Percentiles rank a stretch among this genome's conserved stretches.
Conservation (phyloP, 2,797 vertebrate genomes). For the Molossus alvarezi region DNA sequence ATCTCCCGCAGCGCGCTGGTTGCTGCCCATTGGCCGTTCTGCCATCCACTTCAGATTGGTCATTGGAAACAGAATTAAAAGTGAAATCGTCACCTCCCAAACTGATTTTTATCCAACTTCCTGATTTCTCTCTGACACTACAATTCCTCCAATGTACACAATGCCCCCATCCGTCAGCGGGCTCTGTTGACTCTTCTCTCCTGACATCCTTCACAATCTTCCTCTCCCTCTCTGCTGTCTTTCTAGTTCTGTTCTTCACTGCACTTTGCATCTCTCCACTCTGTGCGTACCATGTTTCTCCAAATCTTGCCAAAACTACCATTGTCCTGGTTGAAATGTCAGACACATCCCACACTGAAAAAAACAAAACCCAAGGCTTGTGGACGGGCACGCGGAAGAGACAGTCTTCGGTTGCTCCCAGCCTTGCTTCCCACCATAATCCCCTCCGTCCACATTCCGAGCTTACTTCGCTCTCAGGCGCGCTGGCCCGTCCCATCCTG, state of each 20-base stretch:
- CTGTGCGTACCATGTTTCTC: not conserved
- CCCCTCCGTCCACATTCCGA: too few relatives aligned
- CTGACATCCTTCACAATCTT: rapidly evolving
- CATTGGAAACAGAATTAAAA: not conserved
- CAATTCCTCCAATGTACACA: not conserved
- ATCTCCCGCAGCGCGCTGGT: not conserved
- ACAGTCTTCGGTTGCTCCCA: not conserved
- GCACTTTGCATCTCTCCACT: not conserved
- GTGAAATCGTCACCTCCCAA: not conserved
- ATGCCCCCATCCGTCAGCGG: not conserved
- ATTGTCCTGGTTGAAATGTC: not conserved
- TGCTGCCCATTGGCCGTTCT: not conserved
- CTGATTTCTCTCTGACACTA: not conserved
- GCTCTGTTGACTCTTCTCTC: not conserved
- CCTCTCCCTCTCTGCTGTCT: not conserved
- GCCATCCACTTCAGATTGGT: not conserved
- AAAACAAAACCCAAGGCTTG: not conserved
- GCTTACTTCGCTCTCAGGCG: not conserved
- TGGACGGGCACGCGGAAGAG: not conserved
- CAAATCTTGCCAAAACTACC: not conserved
- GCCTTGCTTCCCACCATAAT: not conserved
- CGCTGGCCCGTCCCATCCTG: not conserved
- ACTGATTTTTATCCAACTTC: not conserved
- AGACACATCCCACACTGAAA: not conserved
- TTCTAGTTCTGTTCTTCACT: not conserved